A percentile compares a stretch with the other conserved stretches of the same genome.
These are phyloP conservation scores for Blera fallax DNA, from an alignment of 2,888 invertebrate species.

Conservation along the genomic window DNA sequence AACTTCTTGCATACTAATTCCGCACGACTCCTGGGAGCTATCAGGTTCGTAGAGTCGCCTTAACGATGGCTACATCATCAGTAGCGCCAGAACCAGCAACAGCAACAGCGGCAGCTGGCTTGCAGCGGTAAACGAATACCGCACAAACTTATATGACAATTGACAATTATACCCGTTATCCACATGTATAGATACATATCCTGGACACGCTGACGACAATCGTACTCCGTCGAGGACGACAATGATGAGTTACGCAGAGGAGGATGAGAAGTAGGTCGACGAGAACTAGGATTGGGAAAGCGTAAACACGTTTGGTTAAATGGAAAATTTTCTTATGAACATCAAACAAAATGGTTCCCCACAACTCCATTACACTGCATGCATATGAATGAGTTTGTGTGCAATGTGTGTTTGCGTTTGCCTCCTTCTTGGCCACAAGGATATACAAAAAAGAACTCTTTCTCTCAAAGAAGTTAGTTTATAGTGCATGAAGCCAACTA, in stretches of 20 bases:
- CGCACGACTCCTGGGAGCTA: slow-evolving; percentile 50
- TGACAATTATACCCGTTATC: slow-evolving; percentile 41
- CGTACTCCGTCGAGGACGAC: slow-evolving; percentile 26
- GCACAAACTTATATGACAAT: slow-evolving; percentile 10
- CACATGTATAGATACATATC: slow-evolving; percentile 17
- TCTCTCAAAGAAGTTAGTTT: slow-evolving; percentile 49
- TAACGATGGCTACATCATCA: slow-evolving; percentile 27
- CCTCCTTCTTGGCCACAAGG: background rate
- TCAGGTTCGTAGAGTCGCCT: slow-evolving; percentile 41
- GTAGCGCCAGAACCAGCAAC: background rate
- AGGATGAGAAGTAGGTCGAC: background rate
- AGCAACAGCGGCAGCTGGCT: slow-evolving; percentile 19
- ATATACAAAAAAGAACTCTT: background rate
- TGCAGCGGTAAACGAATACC: slow-evolving; percentile 1
- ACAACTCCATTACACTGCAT: slow-evolving; percentile 56
- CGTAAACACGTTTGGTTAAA: slow-evolving; percentile 60
- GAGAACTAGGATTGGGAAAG: slow-evolving; percentile 19
- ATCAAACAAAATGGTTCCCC: slow-evolving; percentile 62
- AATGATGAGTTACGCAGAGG: slow-evolving; percentile 25
- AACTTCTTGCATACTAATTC: slow-evolving; percentile 70
- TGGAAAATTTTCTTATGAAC: slow-evolving; percentile 64
- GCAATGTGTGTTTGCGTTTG: slow-evolving; percentile 16
- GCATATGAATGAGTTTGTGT: slow-evolving; percentile 53
- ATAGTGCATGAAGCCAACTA: slow-evolving; percentile 42
- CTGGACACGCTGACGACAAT: slow-evolving; percentile 51